Percentiles rank a stretch among this genome's conserved stretches.
Conservation (phyloP, 2,797 vertebrate species). For the Brotula barbata region DNA sequence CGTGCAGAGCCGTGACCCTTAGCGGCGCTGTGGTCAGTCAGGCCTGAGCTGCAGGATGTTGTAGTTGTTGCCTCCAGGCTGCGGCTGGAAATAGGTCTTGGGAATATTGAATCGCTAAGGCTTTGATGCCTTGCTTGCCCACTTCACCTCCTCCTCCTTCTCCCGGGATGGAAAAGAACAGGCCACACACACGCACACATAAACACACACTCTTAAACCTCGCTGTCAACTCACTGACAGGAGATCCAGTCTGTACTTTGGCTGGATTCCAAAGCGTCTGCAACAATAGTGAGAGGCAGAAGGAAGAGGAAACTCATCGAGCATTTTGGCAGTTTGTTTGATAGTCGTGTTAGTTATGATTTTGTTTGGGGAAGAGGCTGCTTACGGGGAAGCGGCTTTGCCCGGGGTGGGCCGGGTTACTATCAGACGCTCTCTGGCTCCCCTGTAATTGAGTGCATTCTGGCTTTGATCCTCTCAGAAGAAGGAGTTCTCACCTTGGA, state of each 20-base stretch:
- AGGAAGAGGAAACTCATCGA: slow-evolving; percentile 58
- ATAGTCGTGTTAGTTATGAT: slow-evolving; percentile 32
- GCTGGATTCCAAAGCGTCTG: slow-evolving; percentile 39
- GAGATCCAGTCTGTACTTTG: slow-evolving; percentile 31
- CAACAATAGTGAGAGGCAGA: slow-evolving; percentile 49
- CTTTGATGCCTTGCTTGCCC: slow-evolving; percentile 45
- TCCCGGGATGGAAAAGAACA: slow-evolving; percentile 42
- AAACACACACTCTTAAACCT: slow-evolving; percentile 23
- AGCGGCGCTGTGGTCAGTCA: slow-evolving; percentile 50
- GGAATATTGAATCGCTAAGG: slow-evolving; percentile 47
- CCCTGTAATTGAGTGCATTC: slow-evolving; percentile 48
- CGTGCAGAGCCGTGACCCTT: slow-evolving; percentile 9
- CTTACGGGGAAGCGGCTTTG: slow-evolving; percentile 23
- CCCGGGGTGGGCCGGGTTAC: slow-evolving; percentile 31
- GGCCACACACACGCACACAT: slow-evolving; percentile 28
- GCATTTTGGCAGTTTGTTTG: slow-evolving; percentile 48
- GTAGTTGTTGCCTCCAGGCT: slow-evolving; percentile 48
- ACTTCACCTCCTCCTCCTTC: slow-evolving; percentile 10
- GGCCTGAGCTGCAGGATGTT: slow-evolving; percentile 63
- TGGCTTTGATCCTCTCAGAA: slow-evolving; percentile 53
- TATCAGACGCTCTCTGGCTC: slow-evolving; percentile 1
- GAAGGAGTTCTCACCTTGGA: slow-evolving; percentile 64
- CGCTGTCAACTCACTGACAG: slow-evolving; percentile 54
- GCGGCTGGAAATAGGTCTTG: slow-evolving; percentile 56
- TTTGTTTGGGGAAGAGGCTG: slow-evolving; percentile 35